Base-by-base conservation (phyloP, 2,113 vertebrate genomes). In the Felis chaus region DNA sequence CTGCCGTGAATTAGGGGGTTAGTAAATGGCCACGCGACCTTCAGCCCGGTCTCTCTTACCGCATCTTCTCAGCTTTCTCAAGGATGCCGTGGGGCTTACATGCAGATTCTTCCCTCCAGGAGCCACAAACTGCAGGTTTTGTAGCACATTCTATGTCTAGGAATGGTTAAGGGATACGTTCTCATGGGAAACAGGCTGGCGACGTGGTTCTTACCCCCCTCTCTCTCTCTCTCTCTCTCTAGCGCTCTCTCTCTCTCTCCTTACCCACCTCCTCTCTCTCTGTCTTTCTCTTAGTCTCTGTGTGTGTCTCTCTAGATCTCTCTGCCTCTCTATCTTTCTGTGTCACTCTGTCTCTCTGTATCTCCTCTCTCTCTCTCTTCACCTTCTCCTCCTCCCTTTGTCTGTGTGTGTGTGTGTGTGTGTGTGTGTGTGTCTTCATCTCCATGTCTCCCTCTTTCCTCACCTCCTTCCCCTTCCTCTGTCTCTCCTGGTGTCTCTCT, bases 31-130 rank as follows among this genome's bases (percentile, higher is more conserved):
- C 18, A 53, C 5, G 2, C 14, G 29, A 4, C 53, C 36, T 4
- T 57, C 12, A 13, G 19, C 33, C 11, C 5, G 9, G 25, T 33
- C 1, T 5, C 5, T 87, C 23, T 78, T 11, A 11, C 11, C 7
- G 3, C 1, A 29, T 16, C 29, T 39, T 41, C 79, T 27, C 27
- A 31, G 9, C 39, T n/a, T 81, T 50, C 39, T 14, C 18, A 16
- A 29, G 45, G n/a, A 45, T 18, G 23, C 11, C 0, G 1, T 16
- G 33, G 9, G 1, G 2, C 27, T 65, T 2, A 19, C 31, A 0
- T 29, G 63, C 8, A 82, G 73, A 85, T 5, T 13, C 21, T 4
- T 1, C 19, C 73, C 21, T 41, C n/a, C 18, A n/a, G 19, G 39
- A 19, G n/a, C 15, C 82, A 95, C 45, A 12, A 27, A 18, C 10